Evolutionary conservation across 2,888 invertebrate species (phyloP).

Genomic region (Ormia ochracea): DNA sequence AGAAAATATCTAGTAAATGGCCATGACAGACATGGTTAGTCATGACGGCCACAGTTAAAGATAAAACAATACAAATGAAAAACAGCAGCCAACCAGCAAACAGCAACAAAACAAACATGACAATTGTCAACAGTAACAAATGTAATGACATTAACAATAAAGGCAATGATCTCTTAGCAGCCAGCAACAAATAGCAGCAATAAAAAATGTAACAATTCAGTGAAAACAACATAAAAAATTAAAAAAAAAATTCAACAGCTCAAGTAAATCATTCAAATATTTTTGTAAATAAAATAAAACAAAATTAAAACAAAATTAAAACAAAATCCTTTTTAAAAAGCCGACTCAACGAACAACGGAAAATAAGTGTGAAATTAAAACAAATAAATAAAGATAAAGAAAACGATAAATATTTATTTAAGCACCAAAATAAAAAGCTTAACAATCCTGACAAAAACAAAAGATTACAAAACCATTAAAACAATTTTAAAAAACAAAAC

Average conservation of each 20-base stretch:
- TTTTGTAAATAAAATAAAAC: conserved; percentile 20
- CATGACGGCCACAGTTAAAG: background rate
- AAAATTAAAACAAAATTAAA: background rate
- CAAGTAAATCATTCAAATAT: conserved; percentile 43
- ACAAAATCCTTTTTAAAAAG: conserved; percentile 27
- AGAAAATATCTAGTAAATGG: conserved; percentile 19
- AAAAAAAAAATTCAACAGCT: conserved; percentile 3
- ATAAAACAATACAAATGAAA: conserved; percentile 28
- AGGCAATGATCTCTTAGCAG: conserved; percentile 49
- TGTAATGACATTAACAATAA: conserved; percentile 37
- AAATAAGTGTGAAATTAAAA: conserved; percentile 24
- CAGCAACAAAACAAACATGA: conserved; percentile 36
- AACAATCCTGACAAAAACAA: conserved; percentile 16
- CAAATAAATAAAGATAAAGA: conserved; percentile 35
- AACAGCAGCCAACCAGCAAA: conserved; percentile 22
- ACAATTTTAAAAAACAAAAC: background rate
- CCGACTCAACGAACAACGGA: conserved; percentile 14
- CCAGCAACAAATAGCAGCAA: conserved; percentile 25
- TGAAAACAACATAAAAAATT: conserved; percentile 9
- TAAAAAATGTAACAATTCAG: conserved; percentile 50
- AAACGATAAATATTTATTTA: conserved; percentile 28
- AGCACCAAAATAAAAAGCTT: conserved; percentile 1
- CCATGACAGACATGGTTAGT: background rate
- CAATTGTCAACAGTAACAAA: conserved; percentile 44
- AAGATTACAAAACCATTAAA: conserved; percentile 38